These are phyloP conservation scores for Platyscapa corneri DNA, from an alignment of 1,140 invertebrate species.

Conservation along the genomic window DNA sequence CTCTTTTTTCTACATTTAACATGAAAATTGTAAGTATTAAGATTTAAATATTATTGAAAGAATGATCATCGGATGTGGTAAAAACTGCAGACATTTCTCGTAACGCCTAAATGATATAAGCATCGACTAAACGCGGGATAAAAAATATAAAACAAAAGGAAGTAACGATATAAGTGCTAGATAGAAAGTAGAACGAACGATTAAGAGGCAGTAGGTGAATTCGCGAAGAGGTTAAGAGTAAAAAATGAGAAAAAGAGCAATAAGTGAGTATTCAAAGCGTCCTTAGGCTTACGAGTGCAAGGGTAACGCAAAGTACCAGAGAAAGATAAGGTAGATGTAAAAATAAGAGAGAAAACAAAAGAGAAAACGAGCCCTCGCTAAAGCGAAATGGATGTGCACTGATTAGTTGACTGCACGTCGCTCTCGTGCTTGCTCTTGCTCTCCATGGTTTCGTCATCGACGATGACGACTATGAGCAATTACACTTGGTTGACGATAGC, in stretches of 20 bases:
- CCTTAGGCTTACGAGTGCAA: not conserved
- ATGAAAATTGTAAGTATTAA: no score
- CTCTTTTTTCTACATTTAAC: no score
- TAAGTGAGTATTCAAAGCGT: not conserved
- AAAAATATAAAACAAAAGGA: no score
- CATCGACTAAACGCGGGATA: no score
- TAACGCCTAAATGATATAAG: no score
- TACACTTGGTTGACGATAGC: not conserved
- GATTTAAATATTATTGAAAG: no score
- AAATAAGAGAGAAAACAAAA: not conserved
- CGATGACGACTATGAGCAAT: not conserved
- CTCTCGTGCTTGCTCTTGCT: no score
- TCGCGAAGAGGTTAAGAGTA: not conserved
- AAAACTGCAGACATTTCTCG: no score
- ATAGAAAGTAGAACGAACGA: not conserved
- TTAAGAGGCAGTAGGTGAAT: not conserved
- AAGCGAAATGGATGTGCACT: constrained; percentile 29
- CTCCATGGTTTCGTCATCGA: not conserved
- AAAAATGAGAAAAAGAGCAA: constrained; percentile 28
- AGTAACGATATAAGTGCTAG: not conserved
- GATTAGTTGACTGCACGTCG: constrained; percentile 39
- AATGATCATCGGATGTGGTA: no score
- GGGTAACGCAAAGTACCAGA: not conserved
- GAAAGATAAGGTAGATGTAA: not conserved
- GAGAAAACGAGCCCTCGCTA: not conserved